Evolutionary conservation across 2,888 invertebrate species (phyloP), one percentile per base, ranked within the genome.

Genomic region (Parochlus steinenii): DNA sequence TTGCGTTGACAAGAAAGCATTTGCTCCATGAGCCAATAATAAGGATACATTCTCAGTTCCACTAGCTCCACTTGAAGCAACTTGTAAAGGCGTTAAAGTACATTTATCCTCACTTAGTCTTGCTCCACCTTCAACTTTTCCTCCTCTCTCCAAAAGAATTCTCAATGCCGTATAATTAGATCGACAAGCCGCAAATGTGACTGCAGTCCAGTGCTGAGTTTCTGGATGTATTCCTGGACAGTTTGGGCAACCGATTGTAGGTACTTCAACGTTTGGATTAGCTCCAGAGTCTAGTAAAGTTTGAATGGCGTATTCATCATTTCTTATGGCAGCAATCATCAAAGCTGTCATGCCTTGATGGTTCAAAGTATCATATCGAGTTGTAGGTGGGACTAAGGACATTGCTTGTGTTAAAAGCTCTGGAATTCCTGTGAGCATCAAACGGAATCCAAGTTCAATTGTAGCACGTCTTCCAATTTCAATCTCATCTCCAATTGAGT

Each of bases 21-120:
- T 81, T 0, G 87, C 87, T 0, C 87, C 86, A 46, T 85, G 80
- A 0, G 80, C 74, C 29, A 90, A 56, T 19, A 90, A 62, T 19
- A 86, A 52, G 2, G 78, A 73, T 0, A 86, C 80, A 53, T 89
- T 68, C 46, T 89, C 86, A 27, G 75, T 56, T 45, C 77, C 78
- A 2, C 83, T 83, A 1, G 77, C 72, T 1, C 83, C 85, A 39
- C 83, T 77, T n/a, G n/a, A n/a, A 2, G 87, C 85, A 42, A 78
- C 77, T 63, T 90, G 90, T 19, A 90, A 54, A 0, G 90, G 90
- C 1, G 89, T 89, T 30, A 89, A 66, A 0, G 87, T 86, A 49
- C 78, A 78, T 45, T 80, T 80, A 45, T 87, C 85, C 48, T 86
- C 86, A 16, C 79, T 79, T 5, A 77, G 53, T 4, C 77, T 70